A percentile compares a stretch with the other conserved stretches of the same genome.
Evolutionary conservation across 2,113 vertebrate species (phyloP).

Genomic region (Nycticorax nycticorax): DNA sequence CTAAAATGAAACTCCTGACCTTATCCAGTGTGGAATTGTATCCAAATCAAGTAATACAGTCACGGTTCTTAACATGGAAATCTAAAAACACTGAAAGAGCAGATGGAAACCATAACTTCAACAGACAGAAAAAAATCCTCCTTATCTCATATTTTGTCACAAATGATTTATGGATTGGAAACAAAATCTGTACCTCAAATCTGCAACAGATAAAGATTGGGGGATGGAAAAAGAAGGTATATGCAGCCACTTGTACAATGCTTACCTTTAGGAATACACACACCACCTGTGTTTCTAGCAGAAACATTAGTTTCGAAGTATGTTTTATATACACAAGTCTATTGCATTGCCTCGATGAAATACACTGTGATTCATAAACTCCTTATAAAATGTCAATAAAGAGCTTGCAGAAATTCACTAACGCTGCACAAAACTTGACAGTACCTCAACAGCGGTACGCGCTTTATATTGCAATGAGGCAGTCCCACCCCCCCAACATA

Average conservation of each 20-base stretch:
- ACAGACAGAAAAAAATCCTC: not conserved
- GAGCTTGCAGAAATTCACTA: not conserved
- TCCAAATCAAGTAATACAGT: not conserved
- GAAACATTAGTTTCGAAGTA: not conserved
- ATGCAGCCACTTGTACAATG: not conserved
- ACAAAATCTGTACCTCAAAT: not conserved
- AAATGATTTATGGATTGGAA: not conserved
- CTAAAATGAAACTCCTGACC: not conserved
- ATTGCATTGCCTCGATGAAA: not conserved
- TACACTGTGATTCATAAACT: not conserved
- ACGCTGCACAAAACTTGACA: not conserved
- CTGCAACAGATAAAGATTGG: not conserved
- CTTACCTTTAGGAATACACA: not conserved
- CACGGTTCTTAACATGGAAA: not conserved
- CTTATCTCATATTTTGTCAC: not conserved
- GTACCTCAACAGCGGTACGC: not conserved
- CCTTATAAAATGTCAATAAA: not conserved
- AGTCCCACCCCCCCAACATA: fast-evolving
- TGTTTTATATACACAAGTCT: not conserved
- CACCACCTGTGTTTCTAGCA: not conserved
- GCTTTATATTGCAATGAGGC: not conserved
- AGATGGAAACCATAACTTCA: conserved; percentile 28
- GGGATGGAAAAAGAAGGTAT: not conserved
- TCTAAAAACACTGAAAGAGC: not conserved
- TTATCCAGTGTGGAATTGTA: not conserved